Evolutionary conservation across 2,113 vertebrate species (phyloP).

Genomic region (Lutjanus erythropterus): DNA sequence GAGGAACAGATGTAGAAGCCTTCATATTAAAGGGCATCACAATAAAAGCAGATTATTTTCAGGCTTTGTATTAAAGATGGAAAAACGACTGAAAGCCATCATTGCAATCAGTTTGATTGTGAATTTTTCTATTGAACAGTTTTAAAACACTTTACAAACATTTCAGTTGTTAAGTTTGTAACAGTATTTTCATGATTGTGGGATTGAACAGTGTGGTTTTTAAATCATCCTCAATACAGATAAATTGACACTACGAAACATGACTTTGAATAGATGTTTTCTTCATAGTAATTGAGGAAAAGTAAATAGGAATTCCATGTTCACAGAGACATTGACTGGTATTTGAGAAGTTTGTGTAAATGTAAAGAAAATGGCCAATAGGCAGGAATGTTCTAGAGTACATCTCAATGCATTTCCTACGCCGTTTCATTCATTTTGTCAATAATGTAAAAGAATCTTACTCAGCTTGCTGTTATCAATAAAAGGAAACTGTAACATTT

Average conservation of each 20-base stretch:
- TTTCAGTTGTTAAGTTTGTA: slow-evolving; percentile 37
- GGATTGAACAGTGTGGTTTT: slow-evolving; percentile 17
- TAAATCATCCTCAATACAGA: not conserved
- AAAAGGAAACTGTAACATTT: slow-evolving; percentile 52
- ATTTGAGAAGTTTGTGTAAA: slow-evolving; percentile 37
- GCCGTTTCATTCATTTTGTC: slow-evolving; percentile 40
- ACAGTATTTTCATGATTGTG: slow-evolving; percentile 30
- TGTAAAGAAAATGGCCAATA: slow-evolving; percentile 7
- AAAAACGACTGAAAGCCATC: slow-evolving; percentile 6
- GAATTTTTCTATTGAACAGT: slow-evolving; percentile 54
- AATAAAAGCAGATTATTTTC: slow-evolving; percentile 29
- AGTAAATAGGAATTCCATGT: slow-evolving; percentile 4
- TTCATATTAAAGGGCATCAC: not conserved
- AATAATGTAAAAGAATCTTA: slow-evolving; percentile 27
- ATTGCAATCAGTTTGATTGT: not conserved
- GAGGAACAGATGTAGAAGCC: slow-evolving; percentile 32
- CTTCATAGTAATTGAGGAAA: not conserved
- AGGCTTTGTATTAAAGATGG: slow-evolving; percentile 36
- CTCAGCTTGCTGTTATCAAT: slow-evolving; percentile 53
- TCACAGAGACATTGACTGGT: not conserved
- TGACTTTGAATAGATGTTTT: not conserved
- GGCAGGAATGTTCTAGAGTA: slow-evolving; percentile 13
- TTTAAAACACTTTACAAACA: slow-evolving; percentile 50
- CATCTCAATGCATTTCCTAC: slow-evolving; percentile 25
- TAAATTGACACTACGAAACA: not conserved